Percentiles rank a stretch among this genome's conserved stretches.
phyloP scores from a whole-genome alignment of 1,140 invertebrate species.

The Drosophila neocordata region DNA sequence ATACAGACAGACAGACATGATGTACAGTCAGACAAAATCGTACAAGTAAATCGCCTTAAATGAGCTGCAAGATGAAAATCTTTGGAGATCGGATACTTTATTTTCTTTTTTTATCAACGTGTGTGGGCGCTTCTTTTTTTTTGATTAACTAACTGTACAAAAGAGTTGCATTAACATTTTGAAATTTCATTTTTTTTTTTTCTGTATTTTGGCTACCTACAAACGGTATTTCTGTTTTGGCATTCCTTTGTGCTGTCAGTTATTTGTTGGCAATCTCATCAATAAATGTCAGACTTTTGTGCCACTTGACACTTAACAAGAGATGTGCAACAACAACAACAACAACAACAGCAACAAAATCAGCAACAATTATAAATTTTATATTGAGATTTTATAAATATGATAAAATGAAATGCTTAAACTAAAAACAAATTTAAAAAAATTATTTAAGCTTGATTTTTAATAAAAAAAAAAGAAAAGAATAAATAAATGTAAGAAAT shows the following conservation, averaged over 20 bases:
- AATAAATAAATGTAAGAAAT: too few species aligned
- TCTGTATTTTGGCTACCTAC: slow-evolving; percentile 33
- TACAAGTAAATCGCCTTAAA: slow-evolving; percentile 66
- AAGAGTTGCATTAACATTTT: slow-evolving; percentile 34
- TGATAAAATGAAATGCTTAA: background rate
- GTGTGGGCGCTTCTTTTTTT: slow-evolving; percentile 43
- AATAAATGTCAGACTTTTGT: slow-evolving; percentile 40
- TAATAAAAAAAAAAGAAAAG: background rate
- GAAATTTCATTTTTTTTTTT: slow-evolving; percentile 34
- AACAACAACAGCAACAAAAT: background rate
- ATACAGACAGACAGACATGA: slow-evolving; percentile 5
- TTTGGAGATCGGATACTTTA: slow-evolving; percentile 20
- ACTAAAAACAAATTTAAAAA: too few species aligned
- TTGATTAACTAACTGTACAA: slow-evolving; percentile 39
- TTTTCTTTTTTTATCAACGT: slow-evolving; percentile 31
- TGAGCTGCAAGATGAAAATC: slow-evolving; percentile 34
- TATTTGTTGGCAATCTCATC: slow-evolving; percentile 42
- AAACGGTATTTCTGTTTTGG: background rate
- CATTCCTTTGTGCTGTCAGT: slow-evolving; percentile 55
- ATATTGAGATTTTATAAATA: slow-evolving; percentile 3
- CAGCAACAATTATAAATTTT: background rate
- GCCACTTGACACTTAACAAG: slow-evolving; percentile 30
- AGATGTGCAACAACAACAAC: slow-evolving; percentile 2
- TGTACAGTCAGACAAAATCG: background rate
- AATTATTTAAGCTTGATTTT: background rate